Percentiles rank a stretch among this genome's conserved stretches.
These are phyloP conservation scores for Drosophila nr. fundita DNA, from an alignment of 2,888 invertebrate species.

Conservation along the genomic window DNA sequence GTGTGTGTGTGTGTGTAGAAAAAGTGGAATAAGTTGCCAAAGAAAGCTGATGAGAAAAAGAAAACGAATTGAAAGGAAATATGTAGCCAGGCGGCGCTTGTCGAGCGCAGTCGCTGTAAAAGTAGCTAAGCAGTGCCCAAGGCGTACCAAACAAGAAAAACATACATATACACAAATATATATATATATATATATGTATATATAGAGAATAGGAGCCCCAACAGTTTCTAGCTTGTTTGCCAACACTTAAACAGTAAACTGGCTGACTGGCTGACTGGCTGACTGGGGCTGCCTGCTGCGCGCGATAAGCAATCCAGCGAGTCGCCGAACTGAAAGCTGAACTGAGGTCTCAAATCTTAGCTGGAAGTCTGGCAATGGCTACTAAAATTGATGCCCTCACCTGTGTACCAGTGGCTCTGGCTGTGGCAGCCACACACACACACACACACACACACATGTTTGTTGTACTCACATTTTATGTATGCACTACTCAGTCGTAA, in stretches of 20 bases:
- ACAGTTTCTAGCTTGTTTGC: slow-evolving; percentile 68
- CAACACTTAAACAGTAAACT: slow-evolving; percentile 69
- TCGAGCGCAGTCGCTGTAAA: slow-evolving; percentile 78
- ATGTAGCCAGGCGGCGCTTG: slow-evolving; percentile 52
- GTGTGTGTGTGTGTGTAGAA: slow-evolving; percentile 25
- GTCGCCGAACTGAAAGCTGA: slow-evolving; percentile 25
- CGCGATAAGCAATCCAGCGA: slow-evolving; percentile 46
- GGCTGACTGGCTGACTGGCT: slow-evolving; percentile 32
- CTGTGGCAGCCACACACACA: slow-evolving; percentile 14
- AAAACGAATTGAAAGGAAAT: slow-evolving; percentile 69
- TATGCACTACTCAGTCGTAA: background rate
- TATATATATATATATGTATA: background rate
- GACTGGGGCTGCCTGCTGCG: slow-evolving; percentile 27
- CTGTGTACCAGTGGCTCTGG: slow-evolving; percentile 24
- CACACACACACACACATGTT: background rate
- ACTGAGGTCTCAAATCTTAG: slow-evolving; percentile 27
- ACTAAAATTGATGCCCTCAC: slow-evolving; percentile 36
- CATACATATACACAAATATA: background rate
- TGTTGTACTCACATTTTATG: background rate
- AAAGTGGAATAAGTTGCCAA: slow-evolving; percentile 72
- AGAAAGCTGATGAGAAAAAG: slow-evolving; percentile 29
- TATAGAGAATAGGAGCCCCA: slow-evolving; percentile 3
- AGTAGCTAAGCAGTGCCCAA: slow-evolving; percentile 68
- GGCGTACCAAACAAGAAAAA: slow-evolving; percentile 38
- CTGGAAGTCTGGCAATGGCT: slow-evolving; percentile 2